Percentiles rank a stretch among this genome's conserved stretches.
Evolutionary conservation across 2,888 invertebrate species (phyloP).

Genomic region (Oscheius myriophilus): DNA sequence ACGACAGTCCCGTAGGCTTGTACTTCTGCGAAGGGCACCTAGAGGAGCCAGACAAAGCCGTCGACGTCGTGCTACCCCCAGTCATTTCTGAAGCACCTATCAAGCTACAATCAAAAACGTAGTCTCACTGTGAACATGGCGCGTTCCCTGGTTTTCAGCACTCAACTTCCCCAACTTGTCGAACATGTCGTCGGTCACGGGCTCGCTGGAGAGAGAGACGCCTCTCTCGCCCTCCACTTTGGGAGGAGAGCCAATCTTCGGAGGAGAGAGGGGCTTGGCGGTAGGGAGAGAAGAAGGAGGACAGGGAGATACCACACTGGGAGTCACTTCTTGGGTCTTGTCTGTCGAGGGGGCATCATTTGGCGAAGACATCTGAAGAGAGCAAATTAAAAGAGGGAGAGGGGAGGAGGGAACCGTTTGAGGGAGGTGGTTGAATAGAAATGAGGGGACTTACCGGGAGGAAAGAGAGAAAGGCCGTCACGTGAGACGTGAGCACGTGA

Average conservation of each 20-base stretch:
- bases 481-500: too few relatives aligned
- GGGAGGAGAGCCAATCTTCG: too few relatives aligned
- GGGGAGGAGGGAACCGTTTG: neutral
- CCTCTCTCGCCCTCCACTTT: neutral
- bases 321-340: slow-evolving; percentile 1
- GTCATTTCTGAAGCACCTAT: neutral
- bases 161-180: neutral
- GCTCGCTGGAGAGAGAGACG: slow-evolving; percentile 5
- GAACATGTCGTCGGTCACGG: slow-evolving; percentile 21
- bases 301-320: neutral
- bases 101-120: too few relatives aligned
- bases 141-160: too few relatives aligned
- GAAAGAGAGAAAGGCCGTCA: too few relatives aligned
- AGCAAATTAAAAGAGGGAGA: neutral
- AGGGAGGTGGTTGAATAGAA: too few relatives aligned
- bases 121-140: too few relatives aligned
- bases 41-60: neutral
- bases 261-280: too few relatives aligned
- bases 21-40: neutral
- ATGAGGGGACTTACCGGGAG: too few relatives aligned
- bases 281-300: slow-evolving; percentile 1
- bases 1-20: slow-evolving; percentile 14
- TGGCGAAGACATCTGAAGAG: neutral
- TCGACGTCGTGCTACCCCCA: neutral
- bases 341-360: neutral